Evolutionary conservation across 2,797 vertebrate species (phyloP).

Genomic region (Pristis pectinata): DNA sequence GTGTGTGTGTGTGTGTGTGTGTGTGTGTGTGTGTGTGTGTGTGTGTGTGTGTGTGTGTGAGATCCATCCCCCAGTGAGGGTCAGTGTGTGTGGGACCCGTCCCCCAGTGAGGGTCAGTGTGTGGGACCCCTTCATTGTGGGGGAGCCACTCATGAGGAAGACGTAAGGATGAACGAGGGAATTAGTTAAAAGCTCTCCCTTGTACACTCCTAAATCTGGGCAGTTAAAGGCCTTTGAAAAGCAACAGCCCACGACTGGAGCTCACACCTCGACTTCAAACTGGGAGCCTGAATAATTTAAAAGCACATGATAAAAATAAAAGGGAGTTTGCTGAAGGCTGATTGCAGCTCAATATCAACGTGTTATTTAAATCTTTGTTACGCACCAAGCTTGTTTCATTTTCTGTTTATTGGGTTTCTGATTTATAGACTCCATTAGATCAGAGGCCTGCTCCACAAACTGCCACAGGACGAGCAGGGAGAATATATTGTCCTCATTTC

Average conservation of each 20-base stretch:
- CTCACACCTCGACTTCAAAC: no score
- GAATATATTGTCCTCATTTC: conserved; percentile 18
- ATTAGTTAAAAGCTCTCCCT: background rate
- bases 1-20: background rate
- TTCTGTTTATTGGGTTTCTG: conserved; percentile 28
- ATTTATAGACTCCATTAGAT: conserved; percentile 33
- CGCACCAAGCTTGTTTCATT: conserved; percentile 24
- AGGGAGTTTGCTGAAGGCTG: background rate
- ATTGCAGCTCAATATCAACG: conserved; percentile 22
- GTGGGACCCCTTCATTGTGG: background rate
- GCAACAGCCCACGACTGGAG: background rate
- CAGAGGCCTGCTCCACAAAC: background rate
- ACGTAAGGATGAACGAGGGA: accelerated
- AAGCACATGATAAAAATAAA: conserved; percentile 25
- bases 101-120: background rate
- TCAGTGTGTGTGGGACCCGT: background rate
- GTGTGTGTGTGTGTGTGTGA: no score
- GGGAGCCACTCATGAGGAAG: background rate
- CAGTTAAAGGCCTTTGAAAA: no score
- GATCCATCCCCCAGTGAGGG: background rate
- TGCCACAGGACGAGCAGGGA: background rate
- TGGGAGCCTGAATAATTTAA: conserved; percentile 31
- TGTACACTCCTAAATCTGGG: background rate
- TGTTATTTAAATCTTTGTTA: conserved; percentile 37
- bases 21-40: background rate